Base-by-base conservation (phyloP, 2,797 vertebrate species). In the Megaceryle alcyon region DNA sequence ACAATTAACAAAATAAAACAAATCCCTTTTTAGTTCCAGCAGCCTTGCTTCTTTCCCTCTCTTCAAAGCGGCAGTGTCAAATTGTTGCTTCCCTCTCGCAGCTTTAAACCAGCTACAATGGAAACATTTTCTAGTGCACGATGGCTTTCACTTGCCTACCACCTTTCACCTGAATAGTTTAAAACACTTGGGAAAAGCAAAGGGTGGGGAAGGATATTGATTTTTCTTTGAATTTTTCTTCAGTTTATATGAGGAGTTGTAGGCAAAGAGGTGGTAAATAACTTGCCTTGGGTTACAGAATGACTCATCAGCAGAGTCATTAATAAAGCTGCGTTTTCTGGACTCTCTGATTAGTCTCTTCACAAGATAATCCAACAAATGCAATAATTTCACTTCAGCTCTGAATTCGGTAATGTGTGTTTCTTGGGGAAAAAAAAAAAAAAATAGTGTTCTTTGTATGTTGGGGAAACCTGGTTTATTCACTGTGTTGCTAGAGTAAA, bases 1-100 rank as follows among this genome's bases (percentile, higher is more conserved):
- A 66, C 82, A 94, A 95, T 94, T 95, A 96, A 92, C 59, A 60
- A 94, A 94, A 91, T 86, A 94, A 88, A 94, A 33, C 43, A 41
- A 91, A 84, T 73, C 66, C 82, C 77, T 66, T 88, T 90, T 84
- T 56, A 82, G 77, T 91, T 88, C 15, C 5, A 75, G 61, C 33
- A 85, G 41, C 44, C 48, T 48, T n/a, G 18, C 44, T 78, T 56
- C 80, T 77, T 61, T 69, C 43, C 35, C 43, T 20, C 22, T 37
- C 77, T 91, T 96, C 91, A 91, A 96, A 95, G 82, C 2, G 31
- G 48, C 10, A 33, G 51, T 61, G 54, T 94, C 75, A 92, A 83
- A 92, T 88, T 78, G 71, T 86, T 94, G 68, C 64, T 92, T 88
- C 86, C 85, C 85, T 84, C 66, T 86, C 0, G 0, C 54, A 59